Evolutionary conservation across 2,888 invertebrate genomes (phyloP), one percentile per base, ranked within the genome.

Genomic region (Apoda limacodes): DNA sequence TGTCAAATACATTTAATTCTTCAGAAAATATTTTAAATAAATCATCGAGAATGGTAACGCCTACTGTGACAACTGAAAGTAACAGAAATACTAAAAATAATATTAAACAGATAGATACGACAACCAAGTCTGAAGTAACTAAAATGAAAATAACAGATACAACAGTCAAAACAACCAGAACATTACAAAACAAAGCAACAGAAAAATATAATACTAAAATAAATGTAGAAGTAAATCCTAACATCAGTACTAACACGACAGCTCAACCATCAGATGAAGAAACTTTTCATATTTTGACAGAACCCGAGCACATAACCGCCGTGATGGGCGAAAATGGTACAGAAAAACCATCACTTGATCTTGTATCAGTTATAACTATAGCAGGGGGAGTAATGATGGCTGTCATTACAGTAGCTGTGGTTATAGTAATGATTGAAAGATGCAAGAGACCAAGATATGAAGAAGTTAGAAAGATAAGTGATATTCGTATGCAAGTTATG

Each of bases 271-370:
- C 45, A 37, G 50, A 52, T 44, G 67, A 68, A 64, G 81, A 81
- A 52, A 70, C 66, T 42, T 78, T 76, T 70, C 71, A 78, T 72
- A 76, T 82, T 71, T 80, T 81, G 61, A 81, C 82, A 74, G 82
- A 82, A 45, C 82, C 82, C 39, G 82, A 82, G 56, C 82, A 81
- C 53, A 82, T 81, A 39, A 82, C 82, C 9, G 80, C 82, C 29
- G 74, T 82, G 22, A 74, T 80, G 66, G 74, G 60, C 39, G 80
- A 78, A 10, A 80, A 70, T 43, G 72, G 60, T 21, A 60, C 56
- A 30, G 72, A 74, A 13, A 62, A 58, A 32, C 55, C 64, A 0
- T 72, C 80, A 29, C 59, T 76, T 35, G 72, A 76, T 48, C 58
- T 82, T 28, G 57, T 80, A 46, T 81, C 82, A 20, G 75, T 82